Percentiles rank a stretch among this genome's conserved stretches.
These are phyloP conservation scores for Gracilinanus agilis DNA, from an alignment of 2,113 vertebrate species.

Conservation along the genomic window DNA sequence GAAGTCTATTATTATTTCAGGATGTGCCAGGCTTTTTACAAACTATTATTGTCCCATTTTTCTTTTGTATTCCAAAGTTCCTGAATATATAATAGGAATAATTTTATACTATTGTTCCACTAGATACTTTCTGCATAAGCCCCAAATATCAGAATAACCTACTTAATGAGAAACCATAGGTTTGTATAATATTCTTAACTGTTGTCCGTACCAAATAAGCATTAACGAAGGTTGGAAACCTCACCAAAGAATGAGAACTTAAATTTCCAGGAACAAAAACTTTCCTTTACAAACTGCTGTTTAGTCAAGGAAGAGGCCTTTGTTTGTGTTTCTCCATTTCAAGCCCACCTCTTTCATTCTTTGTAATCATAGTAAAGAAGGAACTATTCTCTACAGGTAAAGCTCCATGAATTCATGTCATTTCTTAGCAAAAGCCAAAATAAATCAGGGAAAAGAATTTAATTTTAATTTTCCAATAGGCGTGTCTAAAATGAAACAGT, in stretches of 20 bases:
- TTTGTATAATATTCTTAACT: background rate
- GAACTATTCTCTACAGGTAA: slow-evolving; percentile 35
- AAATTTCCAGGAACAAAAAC: slow-evolving; percentile 2
- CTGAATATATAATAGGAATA: slow-evolving; percentile 25
- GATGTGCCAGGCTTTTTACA: background rate
- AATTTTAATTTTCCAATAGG: slow-evolving; percentile 46
- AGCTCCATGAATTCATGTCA: background rate
- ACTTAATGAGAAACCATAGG: background rate
- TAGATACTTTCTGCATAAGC: background rate
- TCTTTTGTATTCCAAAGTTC: slow-evolving; percentile 39
- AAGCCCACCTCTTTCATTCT: background rate
- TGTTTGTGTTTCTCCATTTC: background rate
- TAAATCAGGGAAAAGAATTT: slow-evolving; percentile 31
- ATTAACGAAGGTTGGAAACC: slow-evolving; percentile 1
- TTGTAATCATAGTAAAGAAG: background rate
- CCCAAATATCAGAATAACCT: background rate
- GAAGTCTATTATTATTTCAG: slow-evolving; percentile 41
- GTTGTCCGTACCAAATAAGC: slow-evolving; percentile 29
- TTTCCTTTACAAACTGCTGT: background rate
- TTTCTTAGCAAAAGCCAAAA: slow-evolving; percentile 42
- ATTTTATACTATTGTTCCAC: background rate
- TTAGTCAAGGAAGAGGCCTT: slow-evolving; percentile 41
- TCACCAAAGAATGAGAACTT: slow-evolving; percentile 38
- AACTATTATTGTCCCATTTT: slow-evolving; percentile 14
- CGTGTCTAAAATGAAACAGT: slow-evolving; percentile 42